Conservation (phyloP, 2,888 invertebrate species). For the Diarsia brunnea region DNA sequence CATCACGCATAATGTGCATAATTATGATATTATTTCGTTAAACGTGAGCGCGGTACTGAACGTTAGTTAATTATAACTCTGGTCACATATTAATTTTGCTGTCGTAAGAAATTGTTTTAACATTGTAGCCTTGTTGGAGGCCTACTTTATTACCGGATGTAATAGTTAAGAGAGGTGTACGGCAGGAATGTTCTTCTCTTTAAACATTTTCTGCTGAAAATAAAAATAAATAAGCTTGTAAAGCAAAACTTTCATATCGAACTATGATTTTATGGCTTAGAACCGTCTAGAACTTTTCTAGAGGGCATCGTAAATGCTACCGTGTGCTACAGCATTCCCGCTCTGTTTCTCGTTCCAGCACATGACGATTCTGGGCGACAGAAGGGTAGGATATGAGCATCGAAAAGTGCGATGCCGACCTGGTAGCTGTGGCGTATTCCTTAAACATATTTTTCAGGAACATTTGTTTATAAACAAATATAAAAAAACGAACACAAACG, state of each 20-base stretch:
- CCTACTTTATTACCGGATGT: slow-evolving; percentile 25
- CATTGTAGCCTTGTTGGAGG: not conserved
- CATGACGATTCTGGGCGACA: not conserved
- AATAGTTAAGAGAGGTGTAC: not conserved
- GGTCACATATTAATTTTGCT: slow-evolving; percentile 38
- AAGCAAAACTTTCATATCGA: not conserved
- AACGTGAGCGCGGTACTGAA: slow-evolving; percentile 65
- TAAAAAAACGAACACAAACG: too few relatives aligned
- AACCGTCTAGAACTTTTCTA: too few relatives aligned
- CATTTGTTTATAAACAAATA: too few relatives aligned
- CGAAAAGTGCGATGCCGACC: not conserved
- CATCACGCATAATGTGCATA: slow-evolving; percentile 65
- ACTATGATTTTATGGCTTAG: not conserved
- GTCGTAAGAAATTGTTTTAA: slow-evolving; percentile 31
- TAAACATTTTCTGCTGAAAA: not conserved
- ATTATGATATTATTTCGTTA: slow-evolving; percentile 67
- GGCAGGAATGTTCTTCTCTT: not conserved
- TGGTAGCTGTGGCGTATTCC: not conserved
- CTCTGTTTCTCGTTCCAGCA: not conserved
- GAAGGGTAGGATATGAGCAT: not conserved
- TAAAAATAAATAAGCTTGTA: not conserved
- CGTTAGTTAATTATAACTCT: slow-evolving; percentile 52
- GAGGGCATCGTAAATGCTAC: not conserved
- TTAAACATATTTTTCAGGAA: not conserved
- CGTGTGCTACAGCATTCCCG: not conserved